phyloP scores from a whole-genome alignment of 2,113 vertebrate species.

The Stegastes partitus region DNA sequence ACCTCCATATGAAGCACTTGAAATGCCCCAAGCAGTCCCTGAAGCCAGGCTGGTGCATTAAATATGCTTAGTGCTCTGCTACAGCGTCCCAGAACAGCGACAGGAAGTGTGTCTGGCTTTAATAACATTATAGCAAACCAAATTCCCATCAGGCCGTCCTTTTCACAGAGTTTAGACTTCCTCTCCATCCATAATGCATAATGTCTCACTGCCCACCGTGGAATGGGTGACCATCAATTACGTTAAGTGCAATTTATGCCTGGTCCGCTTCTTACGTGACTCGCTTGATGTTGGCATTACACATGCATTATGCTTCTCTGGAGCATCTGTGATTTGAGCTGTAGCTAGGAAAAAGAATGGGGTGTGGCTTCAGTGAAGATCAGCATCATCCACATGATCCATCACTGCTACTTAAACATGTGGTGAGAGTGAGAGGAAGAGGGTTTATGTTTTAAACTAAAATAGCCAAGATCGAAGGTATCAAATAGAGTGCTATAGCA shows the following conservation, averaged over 20 bases:
- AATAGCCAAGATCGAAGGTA: too few relatives aligned
- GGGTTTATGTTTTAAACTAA: too few relatives aligned
- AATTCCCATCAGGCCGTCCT: slow-evolving; percentile 33
- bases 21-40: slow-evolving; percentile 19
- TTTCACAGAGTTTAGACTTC: slow-evolving; percentile 35
- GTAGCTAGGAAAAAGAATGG: neutral
- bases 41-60: slow-evolving; percentile 14
- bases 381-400: too few relatives aligned
- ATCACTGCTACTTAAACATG: too few relatives aligned
- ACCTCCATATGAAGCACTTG: slow-evolving; percentile 17
- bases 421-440: too few relatives aligned
- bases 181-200: slow-evolving; percentile 50
- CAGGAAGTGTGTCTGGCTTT: slow-evolving; percentile 46
- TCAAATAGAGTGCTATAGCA: too few relatives aligned
- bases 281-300: slow-evolving; percentile 7
- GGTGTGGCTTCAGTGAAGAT: slow-evolving; percentile 6
- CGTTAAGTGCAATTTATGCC: slow-evolving; percentile 37
- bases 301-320: slow-evolving; percentile 2
- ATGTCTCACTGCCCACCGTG: slow-evolving; percentile 44
- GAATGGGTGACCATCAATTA: slow-evolving; percentile 51
- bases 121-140: slow-evolving; percentile 23
- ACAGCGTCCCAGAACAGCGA: slow-evolving; percentile 21
- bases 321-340: slow-evolving; percentile 32
- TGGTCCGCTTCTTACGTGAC: neutral
- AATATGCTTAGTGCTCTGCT: slow-evolving; percentile 38